These are phyloP conservation scores for Alces alces DNA, from an alignment of 2,113 vertebrate species.

Conservation along the genomic window DNA sequence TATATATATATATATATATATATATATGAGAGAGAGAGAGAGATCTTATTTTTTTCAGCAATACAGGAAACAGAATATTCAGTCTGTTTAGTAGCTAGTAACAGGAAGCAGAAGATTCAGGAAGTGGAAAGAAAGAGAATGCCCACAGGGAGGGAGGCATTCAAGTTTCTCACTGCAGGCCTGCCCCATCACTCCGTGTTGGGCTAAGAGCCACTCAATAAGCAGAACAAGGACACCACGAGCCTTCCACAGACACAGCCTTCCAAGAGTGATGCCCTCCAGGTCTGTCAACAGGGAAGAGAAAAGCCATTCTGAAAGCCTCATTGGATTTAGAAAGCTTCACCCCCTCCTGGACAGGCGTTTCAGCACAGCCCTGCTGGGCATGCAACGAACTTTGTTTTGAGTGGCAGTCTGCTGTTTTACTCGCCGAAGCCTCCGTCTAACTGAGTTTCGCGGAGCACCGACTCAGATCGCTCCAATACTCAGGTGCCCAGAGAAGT, in stretches of 20 bases:
- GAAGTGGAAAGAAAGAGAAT: background rate
- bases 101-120: background rate
- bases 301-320: constrained; percentile 31
- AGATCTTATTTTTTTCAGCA: background rate
- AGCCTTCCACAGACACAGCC: background rate
- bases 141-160: accelerated
- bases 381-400: constrained; percentile 83
- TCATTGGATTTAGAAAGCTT: constrained; percentile 51
- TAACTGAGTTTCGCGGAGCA: constrained; percentile 91
- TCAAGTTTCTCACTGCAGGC: background rate
- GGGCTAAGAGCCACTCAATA: background rate
- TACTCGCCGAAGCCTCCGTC: constrained; percentile 84
- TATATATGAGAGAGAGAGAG: background rate
- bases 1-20: background rate
- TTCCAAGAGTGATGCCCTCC: constrained; percentile 12
- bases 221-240: background rate
- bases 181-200: accelerated
- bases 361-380: constrained; percentile 75
- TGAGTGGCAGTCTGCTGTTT: constrained; percentile 84
- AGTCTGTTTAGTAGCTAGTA: background rate
- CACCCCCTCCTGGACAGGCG: constrained; percentile 59
- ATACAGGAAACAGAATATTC: background rate
- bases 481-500: constrained; percentile 92
- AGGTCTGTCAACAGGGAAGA: background rate
- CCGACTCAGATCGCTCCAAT: constrained; percentile 86